Evolutionary conservation across 2,888 invertebrate species (phyloP).

Genomic region (Clitarchus hookeri): DNA sequence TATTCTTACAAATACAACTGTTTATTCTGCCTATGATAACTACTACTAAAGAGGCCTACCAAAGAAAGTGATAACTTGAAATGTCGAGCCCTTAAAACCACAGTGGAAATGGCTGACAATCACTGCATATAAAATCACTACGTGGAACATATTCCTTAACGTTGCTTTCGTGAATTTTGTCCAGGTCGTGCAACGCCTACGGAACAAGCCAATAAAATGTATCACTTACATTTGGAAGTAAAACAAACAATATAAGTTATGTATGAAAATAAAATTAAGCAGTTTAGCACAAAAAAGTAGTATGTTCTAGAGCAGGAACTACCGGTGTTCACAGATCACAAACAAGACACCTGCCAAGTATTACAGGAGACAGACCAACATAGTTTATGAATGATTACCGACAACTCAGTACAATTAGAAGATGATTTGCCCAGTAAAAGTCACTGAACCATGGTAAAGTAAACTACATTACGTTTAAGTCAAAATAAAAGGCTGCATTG

Average conservation of each 20-base stretch:
- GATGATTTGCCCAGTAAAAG: not conserved
- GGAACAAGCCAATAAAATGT: not conserved
- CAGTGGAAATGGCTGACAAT: not conserved
- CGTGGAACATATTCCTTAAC: not conserved
- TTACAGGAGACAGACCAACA: too few relatives aligned
- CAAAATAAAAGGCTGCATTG: not conserved
- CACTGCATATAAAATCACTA: too few relatives aligned
- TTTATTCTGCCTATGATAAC: not conserved
- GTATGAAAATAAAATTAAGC: not conserved
- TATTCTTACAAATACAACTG: not conserved
- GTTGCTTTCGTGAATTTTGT: not conserved
- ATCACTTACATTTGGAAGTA: not conserved
- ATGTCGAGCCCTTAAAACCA: not conserved
- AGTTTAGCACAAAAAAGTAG: not conserved
- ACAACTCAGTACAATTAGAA: not conserved
- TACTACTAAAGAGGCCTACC: not conserved
- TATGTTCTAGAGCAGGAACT: not conserved
- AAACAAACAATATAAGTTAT: too few relatives aligned
- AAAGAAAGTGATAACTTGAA: not conserved
- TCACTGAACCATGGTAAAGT: not conserved
- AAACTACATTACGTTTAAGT: not conserved
- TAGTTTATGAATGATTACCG: too few relatives aligned
- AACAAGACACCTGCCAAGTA: too few relatives aligned
- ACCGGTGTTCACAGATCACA: not conserved
- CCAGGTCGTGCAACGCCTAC: not conserved